These are phyloP conservation scores for Molanna angustata DNA, from an alignment of 2,888 invertebrate species.

Conservation along the genomic window DNA sequence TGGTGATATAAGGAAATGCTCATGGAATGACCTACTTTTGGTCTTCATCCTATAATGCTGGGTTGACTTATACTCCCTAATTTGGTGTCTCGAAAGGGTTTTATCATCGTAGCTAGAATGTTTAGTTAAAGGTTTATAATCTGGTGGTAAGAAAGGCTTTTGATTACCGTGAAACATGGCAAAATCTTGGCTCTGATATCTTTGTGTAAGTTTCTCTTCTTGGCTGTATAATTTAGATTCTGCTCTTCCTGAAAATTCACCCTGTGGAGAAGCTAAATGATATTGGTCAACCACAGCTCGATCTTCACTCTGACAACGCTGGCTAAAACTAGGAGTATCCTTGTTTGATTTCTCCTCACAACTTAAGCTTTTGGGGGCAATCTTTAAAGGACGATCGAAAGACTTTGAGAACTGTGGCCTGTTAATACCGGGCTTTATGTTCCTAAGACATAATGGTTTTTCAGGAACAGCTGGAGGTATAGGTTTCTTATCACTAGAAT, in stretches of 20 bases:
- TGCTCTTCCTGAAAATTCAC: slow-evolving; percentile 56
- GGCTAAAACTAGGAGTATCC: slow-evolving; percentile 50
- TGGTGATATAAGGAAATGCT: slow-evolving; percentile 57
- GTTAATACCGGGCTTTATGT: slow-evolving; percentile 32
- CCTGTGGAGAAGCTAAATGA: slow-evolving; percentile 48
- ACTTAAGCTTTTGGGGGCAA: slow-evolving; percentile 51
- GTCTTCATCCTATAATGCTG: slow-evolving; percentile 57
- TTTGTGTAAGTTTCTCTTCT: slow-evolving; percentile 61
- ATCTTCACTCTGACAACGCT: slow-evolving; percentile 61
- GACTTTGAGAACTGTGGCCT: slow-evolving; percentile 38
- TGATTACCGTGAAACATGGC: slow-evolving; percentile 49
- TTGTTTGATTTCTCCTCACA: slow-evolving; percentile 48
- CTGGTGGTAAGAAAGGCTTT: slow-evolving; percentile 50
- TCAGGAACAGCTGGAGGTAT: slow-evolving; percentile 45
- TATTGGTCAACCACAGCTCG: slow-evolving; percentile 45
- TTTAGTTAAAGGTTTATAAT: slow-evolving; percentile 59
- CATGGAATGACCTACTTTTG: slow-evolving; percentile 64
- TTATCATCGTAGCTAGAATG: slow-evolving; percentile 66
- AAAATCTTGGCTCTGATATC: slow-evolving; percentile 65
- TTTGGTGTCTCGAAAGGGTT: slow-evolving; percentile 61
- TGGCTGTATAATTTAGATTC: slow-evolving; percentile 58
- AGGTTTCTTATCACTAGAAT: slow-evolving; percentile 50
- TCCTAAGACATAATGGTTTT: slow-evolving; percentile 34
- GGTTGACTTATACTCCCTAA: slow-evolving; percentile 60
- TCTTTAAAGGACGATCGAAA: slow-evolving; percentile 46